phyloP scores from a whole-genome alignment of 1,140 invertebrate species.

The Heliconius hermathena region DNA sequence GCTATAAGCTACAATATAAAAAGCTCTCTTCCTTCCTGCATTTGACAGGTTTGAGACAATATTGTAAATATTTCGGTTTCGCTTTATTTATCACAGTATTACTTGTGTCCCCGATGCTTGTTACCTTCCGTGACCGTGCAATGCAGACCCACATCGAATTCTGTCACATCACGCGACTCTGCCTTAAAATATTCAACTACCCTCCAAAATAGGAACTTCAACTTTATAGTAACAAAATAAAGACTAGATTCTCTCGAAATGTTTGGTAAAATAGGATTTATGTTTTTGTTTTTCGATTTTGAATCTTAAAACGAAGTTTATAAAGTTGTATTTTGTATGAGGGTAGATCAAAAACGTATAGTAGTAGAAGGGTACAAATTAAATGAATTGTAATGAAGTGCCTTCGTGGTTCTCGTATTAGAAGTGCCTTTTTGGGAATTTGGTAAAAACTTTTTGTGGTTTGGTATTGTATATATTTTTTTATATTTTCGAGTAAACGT shows the following conservation, averaged over 20 bases:
- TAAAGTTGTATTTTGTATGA: slow-evolving; percentile 30
- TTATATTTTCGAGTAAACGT: slow-evolving; percentile 12
- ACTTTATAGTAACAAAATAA: slow-evolving; percentile 19
- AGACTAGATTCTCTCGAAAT: slow-evolving; percentile 17
- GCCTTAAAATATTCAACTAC: slow-evolving; percentile 45
- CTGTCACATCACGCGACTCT: slow-evolving; percentile 38
- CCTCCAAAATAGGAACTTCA: slow-evolving; percentile 14
- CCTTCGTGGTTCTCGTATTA: slow-evolving; percentile 32
- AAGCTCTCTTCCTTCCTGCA: slow-evolving; percentile 1
- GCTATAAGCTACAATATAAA: neutral
- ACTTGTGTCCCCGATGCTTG: slow-evolving; percentile 22
- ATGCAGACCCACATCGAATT: slow-evolving; percentile 27
- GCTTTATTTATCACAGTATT: slow-evolving; percentile 23
- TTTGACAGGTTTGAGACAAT: slow-evolving; percentile 23
- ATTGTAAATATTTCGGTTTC: slow-evolving; percentile 31
- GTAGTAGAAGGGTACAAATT: slow-evolving; percentile 41
- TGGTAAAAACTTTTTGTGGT: slow-evolving; percentile 17
- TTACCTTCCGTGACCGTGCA: slow-evolving; percentile 40
- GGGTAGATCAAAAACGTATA: slow-evolving; percentile 1
- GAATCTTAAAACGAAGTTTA: slow-evolving; percentile 19
- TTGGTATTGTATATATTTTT: slow-evolving; percentile 12
- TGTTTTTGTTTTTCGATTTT: slow-evolving; percentile 19
- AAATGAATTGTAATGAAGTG: slow-evolving; percentile 53
- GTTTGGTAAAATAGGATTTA: neutral
- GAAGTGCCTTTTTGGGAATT: slow-evolving; percentile 23